Evolutionary conservation across 1,140 invertebrate genomes (phyloP).

Genomic region (Papilio glaucus): DNA sequence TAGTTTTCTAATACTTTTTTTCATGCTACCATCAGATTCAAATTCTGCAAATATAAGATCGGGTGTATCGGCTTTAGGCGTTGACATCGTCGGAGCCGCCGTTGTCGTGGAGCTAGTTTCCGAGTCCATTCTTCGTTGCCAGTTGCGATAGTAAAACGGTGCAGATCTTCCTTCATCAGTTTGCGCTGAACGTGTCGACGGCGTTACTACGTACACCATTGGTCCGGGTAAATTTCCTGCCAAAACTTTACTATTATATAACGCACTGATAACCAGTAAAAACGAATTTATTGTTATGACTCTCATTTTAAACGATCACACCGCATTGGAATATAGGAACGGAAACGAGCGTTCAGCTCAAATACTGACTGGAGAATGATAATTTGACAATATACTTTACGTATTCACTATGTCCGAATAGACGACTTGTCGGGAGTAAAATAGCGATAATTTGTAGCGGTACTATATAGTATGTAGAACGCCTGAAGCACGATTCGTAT

Average conservation of each 20-base stretch:
- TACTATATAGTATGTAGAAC: constrained; percentile 71
- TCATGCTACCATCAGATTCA: constrained; percentile 64
- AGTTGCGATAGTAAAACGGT: constrained; percentile 77
- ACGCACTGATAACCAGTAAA: constrained; percentile 53
- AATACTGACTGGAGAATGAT: constrained; percentile 64
- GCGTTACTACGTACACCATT: constrained; percentile 74
- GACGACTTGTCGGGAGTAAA: constrained; percentile 58
- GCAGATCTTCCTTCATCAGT: constrained; percentile 61
- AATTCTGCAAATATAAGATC: constrained; percentile 80
- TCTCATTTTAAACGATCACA: constrained; percentile 58
- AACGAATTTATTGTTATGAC: constrained; percentile 45
- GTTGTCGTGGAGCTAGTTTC: constrained; percentile 52
- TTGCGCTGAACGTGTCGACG: constrained; percentile 55
- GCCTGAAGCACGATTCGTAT: constrained; percentile 63
- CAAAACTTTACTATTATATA: constrained; percentile 51
- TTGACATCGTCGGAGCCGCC: constrained; percentile 47
- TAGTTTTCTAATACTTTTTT: constrained; percentile 72
- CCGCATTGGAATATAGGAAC: constrained; percentile 47
- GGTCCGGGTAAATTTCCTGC: constrained; percentile 64
- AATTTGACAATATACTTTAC: constrained; percentile 46
- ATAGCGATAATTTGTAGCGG: constrained; percentile 80
- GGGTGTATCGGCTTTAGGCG: constrained; percentile 61
- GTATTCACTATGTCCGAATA: constrained; percentile 59
- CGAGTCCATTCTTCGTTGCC: constrained; percentile 74
- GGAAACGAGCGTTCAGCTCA: constrained; percentile 54